phyloP scores from a whole-genome alignment of 2,888 invertebrate species.

The Hybos culiciformis region DNA sequence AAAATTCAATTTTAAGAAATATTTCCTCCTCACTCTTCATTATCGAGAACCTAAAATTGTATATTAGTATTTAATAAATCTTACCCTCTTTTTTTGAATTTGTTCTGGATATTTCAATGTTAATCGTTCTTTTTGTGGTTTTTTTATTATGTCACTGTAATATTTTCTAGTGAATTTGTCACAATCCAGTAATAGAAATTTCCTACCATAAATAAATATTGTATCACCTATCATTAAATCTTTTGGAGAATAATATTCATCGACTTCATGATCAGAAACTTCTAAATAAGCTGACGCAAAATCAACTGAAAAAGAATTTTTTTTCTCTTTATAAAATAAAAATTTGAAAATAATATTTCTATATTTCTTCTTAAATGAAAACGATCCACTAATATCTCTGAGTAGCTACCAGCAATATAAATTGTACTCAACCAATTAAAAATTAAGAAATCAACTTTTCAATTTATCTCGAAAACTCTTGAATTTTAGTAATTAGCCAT shows the following conservation, averaged over 20 bases:
- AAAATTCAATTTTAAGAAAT: not conserved
- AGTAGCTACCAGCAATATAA: too few species aligned
- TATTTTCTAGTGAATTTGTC: constrained; percentile 68
- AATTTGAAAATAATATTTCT: not conserved
- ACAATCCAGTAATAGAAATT: constrained; percentile 64
- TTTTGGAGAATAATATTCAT: constrained; percentile 62
- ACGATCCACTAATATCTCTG: too few species aligned
- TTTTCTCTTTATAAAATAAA: not conserved
- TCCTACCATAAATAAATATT: constrained; percentile 51
- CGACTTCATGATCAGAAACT: constrained; percentile 52
- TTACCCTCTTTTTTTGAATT: constrained; percentile 17
- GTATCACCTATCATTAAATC: constrained; percentile 65
- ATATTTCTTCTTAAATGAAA: not conserved
- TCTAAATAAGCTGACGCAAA: constrained; percentile 58
- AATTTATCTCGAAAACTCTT: too few species aligned
- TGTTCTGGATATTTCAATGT: constrained; percentile 26
- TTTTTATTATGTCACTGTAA: constrained; percentile 37
- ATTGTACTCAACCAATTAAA: too few species aligned
- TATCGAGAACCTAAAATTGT: too few species aligned
- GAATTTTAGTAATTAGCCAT: too few species aligned
- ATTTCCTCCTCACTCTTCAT: too few species aligned
- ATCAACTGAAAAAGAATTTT: constrained; percentile 31
- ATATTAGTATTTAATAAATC: not conserved
- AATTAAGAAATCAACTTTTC: too few species aligned
- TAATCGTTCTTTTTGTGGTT: constrained; percentile 20